These are phyloP conservation scores for Festucalex cinctus DNA, from an alignment of 2,113 vertebrate species.

Conservation along the genomic window DNA sequence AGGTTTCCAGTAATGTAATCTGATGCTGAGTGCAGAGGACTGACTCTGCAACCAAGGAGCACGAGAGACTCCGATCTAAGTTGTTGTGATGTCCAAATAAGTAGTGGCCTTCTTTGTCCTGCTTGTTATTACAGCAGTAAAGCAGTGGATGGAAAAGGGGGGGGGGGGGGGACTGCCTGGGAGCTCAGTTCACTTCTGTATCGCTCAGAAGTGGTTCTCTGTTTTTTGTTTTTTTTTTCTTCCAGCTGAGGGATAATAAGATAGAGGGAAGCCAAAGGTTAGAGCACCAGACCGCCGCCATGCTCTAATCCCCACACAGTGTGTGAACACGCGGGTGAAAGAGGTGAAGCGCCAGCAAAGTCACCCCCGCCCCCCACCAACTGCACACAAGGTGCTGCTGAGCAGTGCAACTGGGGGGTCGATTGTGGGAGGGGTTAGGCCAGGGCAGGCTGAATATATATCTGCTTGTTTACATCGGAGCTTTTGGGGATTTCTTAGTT, in stretches of 20 bases:
- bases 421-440: slow-evolving; percentile 9
- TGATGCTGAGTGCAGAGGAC: slow-evolving; percentile 38
- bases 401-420: slow-evolving; percentile 12
- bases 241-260: slow-evolving; percentile 15
- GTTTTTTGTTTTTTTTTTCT: slow-evolving; percentile 5
- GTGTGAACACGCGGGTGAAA: slow-evolving; percentile 19
- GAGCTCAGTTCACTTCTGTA: background rate
- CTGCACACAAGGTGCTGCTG: slow-evolving; percentile 16
- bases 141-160: slow-evolving; percentile 10
- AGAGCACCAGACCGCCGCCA: slow-evolving; percentile 12
- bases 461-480: slow-evolving; percentile 11
- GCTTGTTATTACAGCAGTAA: slow-evolving; percentile 34
- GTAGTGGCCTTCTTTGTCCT: slow-evolving; percentile 43
- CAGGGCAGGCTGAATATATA: slow-evolving; percentile 31
- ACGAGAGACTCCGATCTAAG: background rate
- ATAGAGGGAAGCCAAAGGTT: slow-evolving; percentile 36
- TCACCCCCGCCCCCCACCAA: slow-evolving; percentile 10
- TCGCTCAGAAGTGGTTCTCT: background rate
- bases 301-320: slow-evolving; percentile 26
- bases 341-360: slow-evolving; percentile 17
- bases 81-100: slow-evolving; percentile 16
- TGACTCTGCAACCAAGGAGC: slow-evolving; percentile 13
- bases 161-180: too few relatives aligned
- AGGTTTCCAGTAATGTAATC: slow-evolving; percentile 50
- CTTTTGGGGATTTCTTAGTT: slow-evolving; percentile 26